Evolutionary conservation across 2,797 vertebrate species (phyloP), one percentile per base, ranked within the genome.

Genomic region (Platalea minor): DNA sequence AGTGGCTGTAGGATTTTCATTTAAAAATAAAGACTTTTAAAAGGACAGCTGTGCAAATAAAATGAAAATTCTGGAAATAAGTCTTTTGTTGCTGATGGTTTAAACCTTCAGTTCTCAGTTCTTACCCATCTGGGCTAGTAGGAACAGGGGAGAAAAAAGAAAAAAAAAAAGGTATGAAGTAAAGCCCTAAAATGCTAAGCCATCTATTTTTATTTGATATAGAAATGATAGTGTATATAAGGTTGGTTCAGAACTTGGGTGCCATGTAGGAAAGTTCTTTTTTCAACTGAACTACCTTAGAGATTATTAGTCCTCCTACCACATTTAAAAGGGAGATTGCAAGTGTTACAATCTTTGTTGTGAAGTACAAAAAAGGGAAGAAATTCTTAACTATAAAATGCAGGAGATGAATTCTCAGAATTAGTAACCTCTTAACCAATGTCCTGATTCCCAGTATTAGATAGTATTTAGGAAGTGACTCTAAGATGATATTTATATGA

Each of bases 351-450:
- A 8, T 63, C 43, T 92, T 59, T 91, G n/a, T 50, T 61, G 46
- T 85, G 85, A 94, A 72, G 87, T 73, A 65, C 35, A 57, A 85
- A 92, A 95, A 95, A 83, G 68, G 86, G 70, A 95, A 84, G 64
- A 96, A 91, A 96, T 96, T 94, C 86, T 93, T 86, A 93, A 95
- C 50, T 89, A 90, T 87, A 93, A 97, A 96, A 89, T 74, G 45
- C 89, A 94, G 95, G 91, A 97, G 82, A 97, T 86, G 70, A 95
- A 96, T 97, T 98, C 97, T 97, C 78, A 97, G 98, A 98, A 97
- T 79, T 70, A 65, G 41, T 70, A 89, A 46, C 90, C 87, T 92
- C 92, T 96, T 96, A 96, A 96, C 88, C 86, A 68, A 89, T 95
- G 95, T 91, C 84, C 87, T 81, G 72, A 93, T 93, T 95, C 87